Percentiles rank a stretch among this genome's conserved stretches.
Conservation (phyloP, 2,888 invertebrate species). For the Brachyptera putata region DNA sequence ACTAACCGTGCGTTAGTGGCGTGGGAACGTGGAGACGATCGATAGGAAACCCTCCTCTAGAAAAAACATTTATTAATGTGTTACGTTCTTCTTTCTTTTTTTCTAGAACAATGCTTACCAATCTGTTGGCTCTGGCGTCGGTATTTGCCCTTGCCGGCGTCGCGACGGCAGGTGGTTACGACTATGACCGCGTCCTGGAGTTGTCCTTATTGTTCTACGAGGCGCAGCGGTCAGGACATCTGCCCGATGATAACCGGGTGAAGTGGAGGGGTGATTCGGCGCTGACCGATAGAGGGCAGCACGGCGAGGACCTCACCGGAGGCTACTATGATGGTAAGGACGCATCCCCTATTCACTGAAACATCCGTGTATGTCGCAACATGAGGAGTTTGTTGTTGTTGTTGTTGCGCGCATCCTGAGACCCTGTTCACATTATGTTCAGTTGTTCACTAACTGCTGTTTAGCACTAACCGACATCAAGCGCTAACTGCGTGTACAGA, state of each 20-base stretch:
- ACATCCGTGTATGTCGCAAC: too few species aligned
- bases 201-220: slow-evolving; percentile 54
- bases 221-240: slow-evolving; percentile 52
- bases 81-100: neutral
- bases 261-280: slow-evolving; percentile 54
- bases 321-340: slow-evolving; percentile 55
- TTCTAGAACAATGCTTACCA: neutral
- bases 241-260: slow-evolving; percentile 49
- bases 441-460: too few species aligned
- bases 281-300: slow-evolving; percentile 46
- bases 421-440: too few species aligned
- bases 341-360: too few species aligned
- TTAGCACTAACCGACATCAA: too few species aligned
- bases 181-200: slow-evolving; percentile 41
- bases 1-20: too few species aligned
- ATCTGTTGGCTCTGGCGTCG: neutral
- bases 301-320: slow-evolving; percentile 53
- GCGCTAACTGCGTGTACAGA: too few species aligned
- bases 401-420: too few species aligned
- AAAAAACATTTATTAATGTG: too few species aligned
- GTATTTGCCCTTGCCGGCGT: neutral
- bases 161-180: slow-evolving; percentile 2
- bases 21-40: too few species aligned
- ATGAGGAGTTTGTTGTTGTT: too few species aligned
- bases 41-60: too few species aligned